Conservation (phyloP, 2,113 vertebrate genomes). For the Sturnira hondurensis region DNA sequence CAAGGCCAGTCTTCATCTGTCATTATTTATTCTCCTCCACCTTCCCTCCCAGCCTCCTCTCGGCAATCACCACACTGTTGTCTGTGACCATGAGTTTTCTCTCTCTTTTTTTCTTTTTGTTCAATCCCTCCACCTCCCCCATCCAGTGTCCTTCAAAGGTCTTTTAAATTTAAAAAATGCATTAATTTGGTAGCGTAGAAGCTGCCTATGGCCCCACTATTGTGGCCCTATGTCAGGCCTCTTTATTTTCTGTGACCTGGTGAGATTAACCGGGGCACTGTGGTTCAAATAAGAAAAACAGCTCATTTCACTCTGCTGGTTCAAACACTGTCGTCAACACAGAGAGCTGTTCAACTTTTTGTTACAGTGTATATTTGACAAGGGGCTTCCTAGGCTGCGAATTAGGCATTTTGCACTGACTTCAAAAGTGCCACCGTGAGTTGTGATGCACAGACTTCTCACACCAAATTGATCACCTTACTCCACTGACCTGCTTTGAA, state of each 20-base stretch:
- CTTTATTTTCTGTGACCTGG: background rate
- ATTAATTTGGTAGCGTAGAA: background rate
- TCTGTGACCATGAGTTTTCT: no score
- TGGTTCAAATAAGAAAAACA: background rate
- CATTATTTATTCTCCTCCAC: no score
- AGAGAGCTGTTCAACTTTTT: background rate
- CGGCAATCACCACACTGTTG: no score
- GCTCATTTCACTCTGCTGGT: background rate
- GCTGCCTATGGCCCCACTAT: background rate
- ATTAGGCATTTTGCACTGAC: conserved; percentile 1
- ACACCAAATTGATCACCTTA: background rate
- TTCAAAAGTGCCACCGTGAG: background rate
- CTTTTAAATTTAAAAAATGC: background rate
- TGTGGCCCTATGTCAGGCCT: rapidly evolving
- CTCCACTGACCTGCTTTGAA: conserved; percentile 21
- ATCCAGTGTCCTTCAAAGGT: background rate
- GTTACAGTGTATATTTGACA: background rate
- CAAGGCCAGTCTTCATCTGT: no score
- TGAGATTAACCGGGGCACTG: background rate
- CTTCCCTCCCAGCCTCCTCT: no score
- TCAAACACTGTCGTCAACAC: background rate
- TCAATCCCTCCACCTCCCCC: no score
- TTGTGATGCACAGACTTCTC: background rate
- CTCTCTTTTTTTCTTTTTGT: no score
- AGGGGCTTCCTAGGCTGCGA: background rate